Base-by-base conservation (phyloP, 2,797 vertebrate genomes). In the Thamnophis elegans region DNA sequence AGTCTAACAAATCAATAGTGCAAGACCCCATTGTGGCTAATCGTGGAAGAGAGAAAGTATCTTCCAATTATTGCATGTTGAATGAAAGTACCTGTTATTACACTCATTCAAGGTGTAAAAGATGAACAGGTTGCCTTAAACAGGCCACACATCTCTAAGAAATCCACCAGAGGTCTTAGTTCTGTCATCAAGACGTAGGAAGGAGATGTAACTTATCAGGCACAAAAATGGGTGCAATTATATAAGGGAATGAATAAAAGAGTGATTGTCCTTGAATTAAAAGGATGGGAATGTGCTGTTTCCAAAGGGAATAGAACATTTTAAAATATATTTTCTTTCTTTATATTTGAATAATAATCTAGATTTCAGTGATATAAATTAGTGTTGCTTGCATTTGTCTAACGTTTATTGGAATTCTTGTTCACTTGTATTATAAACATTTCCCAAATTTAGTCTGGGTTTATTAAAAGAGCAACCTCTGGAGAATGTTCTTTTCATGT, bases 241-340 rank as follows among this genome's bases (percentile, higher is more conserved):
- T 22, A 82, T 47, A 78, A 47, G 10, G 36, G 20, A 86, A 94
- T 89, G 65, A 89, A 87, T 36, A 92, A 58, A 36, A 55, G 93
- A 89, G 10, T 1, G 92, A 53, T 0, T 82, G 78, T 1, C 11
- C 42, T 92, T 91, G 85, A 89, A 6, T 4, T 90, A 9, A 10
- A 42, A 55, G 88, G 26, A 68, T 68, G 65, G n/a, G 20, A 55
- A 4, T 54, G 36, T n/a, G n/a, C 11, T 55, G 25, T 73, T 90
- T n/a, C 53, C 54, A 78, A 42, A 78, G 2, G 36, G 20, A 82
- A 47, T 25, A 47, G 20, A 82, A 4, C 73, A 47, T 10, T 82
- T 47, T 12, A 82, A 82, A 82, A 47, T 82, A 82, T 47, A 82
- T 82, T 78, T 78, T 82, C 6, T 73, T 73, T 73, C 20, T 82